These are phyloP conservation scores for Stegophylla sp. DNA, from an alignment of 2,888 invertebrate genomes.

Conservation along the genomic window DNA sequence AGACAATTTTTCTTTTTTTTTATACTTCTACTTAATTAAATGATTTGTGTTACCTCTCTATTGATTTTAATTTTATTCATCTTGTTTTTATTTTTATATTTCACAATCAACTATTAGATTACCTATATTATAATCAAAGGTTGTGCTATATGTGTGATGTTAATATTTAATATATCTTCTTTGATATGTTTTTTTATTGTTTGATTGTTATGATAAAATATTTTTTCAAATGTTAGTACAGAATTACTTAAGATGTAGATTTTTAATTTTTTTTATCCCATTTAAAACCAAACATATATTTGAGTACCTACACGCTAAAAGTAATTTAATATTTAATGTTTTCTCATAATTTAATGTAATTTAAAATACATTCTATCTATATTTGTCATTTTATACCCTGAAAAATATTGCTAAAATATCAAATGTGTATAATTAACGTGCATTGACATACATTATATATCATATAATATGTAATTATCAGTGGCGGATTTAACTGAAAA, in stretches of 20 bases:
- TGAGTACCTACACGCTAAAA: too few relatives aligned
- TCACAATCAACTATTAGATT: neutral
- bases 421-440: too few relatives aligned
- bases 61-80: conserved; percentile 31
- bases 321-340: too few relatives aligned
- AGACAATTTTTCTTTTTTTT: neutral
- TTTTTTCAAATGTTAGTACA: neutral
- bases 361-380: too few relatives aligned
- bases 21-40: neutral
- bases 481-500: too few relatives aligned
- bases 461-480: too few relatives aligned
- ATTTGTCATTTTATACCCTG: too few relatives aligned
- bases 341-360: too few relatives aligned
- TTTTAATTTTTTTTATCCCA: neutral
- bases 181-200: neutral
- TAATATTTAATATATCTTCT: neutral
- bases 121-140: neutral
- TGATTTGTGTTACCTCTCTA: conserved; percentile 50
- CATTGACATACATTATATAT: too few relatives aligned
- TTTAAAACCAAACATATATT: neutral
- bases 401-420: too few relatives aligned
- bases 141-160: conserved; percentile 26
- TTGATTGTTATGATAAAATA: neutral
- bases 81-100: conserved; percentile 19
- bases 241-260: neutral